phyloP scores from a whole-genome alignment of 2,113 vertebrate species.

The Siniperca knerii region DNA sequence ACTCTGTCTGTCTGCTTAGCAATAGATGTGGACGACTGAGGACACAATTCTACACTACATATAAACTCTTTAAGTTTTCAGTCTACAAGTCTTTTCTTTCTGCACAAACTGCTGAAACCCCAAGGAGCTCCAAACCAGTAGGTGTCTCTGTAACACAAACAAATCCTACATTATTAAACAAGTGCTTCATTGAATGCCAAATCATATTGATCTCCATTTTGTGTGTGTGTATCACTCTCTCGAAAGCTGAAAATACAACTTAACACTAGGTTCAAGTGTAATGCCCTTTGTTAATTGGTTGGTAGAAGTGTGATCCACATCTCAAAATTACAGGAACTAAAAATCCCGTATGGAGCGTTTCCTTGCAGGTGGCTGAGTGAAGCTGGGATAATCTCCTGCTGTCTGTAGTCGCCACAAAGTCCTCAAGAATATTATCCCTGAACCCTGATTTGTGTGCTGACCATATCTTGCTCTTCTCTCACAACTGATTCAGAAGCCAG shows the following conservation, averaged over 20 bases:
- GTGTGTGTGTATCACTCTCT: not conserved
- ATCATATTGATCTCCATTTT: slow-evolving; percentile 39
- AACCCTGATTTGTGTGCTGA: slow-evolving; percentile 46
- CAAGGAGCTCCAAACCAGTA: slow-evolving; percentile 60
- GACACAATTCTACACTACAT: not conserved
- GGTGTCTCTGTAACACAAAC: slow-evolving; percentile 77
- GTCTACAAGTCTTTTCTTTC: not conserved
- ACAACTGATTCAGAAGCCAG: slow-evolving; percentile 43
- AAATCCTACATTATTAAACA: slow-evolving; percentile 10
- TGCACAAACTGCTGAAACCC: not conserved
- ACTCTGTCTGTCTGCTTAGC: not conserved
- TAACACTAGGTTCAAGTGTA: slow-evolving; percentile 52
- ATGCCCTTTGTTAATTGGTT: slow-evolving; percentile 55
- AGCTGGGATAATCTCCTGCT: slow-evolving; percentile 42
- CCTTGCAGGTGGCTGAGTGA: slow-evolving; percentile 17
- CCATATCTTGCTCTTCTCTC: slow-evolving; percentile 35
- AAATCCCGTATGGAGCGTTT: not conserved
- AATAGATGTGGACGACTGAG: not conserved
- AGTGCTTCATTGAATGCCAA: slow-evolving; percentile 21
- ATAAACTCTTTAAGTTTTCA: not conserved
- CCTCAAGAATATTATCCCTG: slow-evolving; percentile 56
- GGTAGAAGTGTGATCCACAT: slow-evolving; percentile 47
- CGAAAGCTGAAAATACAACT: slow-evolving; percentile 51
- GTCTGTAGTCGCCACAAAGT: slow-evolving; percentile 34
- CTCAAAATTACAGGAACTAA: slow-evolving; percentile 27